These are phyloP conservation scores for Ophiothrix spiculata DNA, from an alignment of 35 echinoderm and acorn worm species.

Conservation along the genomic window DNA sequence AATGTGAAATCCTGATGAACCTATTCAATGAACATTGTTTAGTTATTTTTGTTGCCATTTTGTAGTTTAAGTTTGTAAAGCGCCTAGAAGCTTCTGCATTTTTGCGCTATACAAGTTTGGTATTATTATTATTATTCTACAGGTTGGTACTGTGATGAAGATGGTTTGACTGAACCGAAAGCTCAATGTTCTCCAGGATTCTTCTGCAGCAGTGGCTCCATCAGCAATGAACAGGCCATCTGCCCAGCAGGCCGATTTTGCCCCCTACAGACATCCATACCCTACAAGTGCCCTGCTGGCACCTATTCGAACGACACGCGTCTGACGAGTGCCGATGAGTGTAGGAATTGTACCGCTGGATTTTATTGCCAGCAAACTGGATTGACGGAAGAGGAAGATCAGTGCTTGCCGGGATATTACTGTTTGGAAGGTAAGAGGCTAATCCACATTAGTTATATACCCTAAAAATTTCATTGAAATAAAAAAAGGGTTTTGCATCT, in stretches of 20 bases:
- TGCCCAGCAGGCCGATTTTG: conserved; percentile 87
- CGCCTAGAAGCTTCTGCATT: no score
- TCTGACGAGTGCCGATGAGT: conserved; percentile 55
- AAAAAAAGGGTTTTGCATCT: no score
- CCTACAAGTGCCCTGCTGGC: conserved; percentile 64
- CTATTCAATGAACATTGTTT: no score
- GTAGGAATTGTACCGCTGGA: conserved; percentile 80
- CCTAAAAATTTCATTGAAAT: no score
- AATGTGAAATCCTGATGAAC: no score
- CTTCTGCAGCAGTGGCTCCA: conserved; percentile 74
- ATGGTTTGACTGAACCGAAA: conserved; percentile 56
- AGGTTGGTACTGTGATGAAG: conserved; percentile 78
- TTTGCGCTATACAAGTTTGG: background rate
- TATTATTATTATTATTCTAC: background rate
- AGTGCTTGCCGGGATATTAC: conserved; percentile 80
- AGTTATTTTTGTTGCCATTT: no score
- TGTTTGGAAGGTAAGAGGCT: conserved; percentile 92
- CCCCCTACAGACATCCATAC: conserved; percentile 61
- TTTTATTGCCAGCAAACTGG: conserved; percentile 90
- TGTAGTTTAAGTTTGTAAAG: no score
- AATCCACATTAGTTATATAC: no score
- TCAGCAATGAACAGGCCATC: conserved; percentile 61
- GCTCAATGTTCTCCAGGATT: conserved; percentile 65
- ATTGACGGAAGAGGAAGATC: conserved; percentile 63
- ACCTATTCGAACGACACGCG: conserved; percentile 89